These are phyloP conservation scores for Drosophila nigrodunni DNA, from an alignment of 1,140 invertebrate genomes.

Conservation along the genomic window DNA sequence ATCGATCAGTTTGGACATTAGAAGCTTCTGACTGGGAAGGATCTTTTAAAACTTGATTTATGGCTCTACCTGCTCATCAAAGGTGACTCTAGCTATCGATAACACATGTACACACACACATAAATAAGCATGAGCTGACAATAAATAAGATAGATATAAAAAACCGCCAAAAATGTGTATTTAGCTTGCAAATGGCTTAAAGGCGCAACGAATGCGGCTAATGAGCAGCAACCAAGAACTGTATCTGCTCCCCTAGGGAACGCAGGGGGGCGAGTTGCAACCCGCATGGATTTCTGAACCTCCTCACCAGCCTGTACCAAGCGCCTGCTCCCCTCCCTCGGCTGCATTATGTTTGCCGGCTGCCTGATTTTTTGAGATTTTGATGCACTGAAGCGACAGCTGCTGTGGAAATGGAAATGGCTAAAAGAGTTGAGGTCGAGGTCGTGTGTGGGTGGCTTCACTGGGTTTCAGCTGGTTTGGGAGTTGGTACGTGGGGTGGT, in stretches of 20 bases:
- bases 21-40: conserved; percentile 17
- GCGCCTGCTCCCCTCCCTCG: background rate
- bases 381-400: conserved; percentile 44
- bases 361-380: conserved; percentile 71
- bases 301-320: too few species aligned
- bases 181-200: conserved; percentile 34
- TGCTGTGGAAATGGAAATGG: conserved; percentile 2
- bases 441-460: conserved; percentile 50
- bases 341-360: conserved; percentile 64
- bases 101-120: conserved; percentile 5
- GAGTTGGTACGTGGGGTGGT: background rate
- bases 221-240: conserved; percentile 43
- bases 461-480: background rate
- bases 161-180: conserved; percentile 25
- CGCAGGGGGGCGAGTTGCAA: background rate
- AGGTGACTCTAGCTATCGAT: conserved; percentile 38
- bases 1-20: conserved; percentile 46
- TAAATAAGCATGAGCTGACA: conserved; percentile 50
- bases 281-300: conserved; percentile 7
- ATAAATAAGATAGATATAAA: conserved; percentile 43
- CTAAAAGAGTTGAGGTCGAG: conserved; percentile 56
- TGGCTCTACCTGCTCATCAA: conserved; percentile 2
- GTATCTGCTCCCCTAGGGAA: background rate
- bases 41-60: conserved; percentile 65
- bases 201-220: conserved; percentile 50